Base-by-base conservation (phyloP, 2,888 invertebrate species). In the Papilio protenor region DNA sequence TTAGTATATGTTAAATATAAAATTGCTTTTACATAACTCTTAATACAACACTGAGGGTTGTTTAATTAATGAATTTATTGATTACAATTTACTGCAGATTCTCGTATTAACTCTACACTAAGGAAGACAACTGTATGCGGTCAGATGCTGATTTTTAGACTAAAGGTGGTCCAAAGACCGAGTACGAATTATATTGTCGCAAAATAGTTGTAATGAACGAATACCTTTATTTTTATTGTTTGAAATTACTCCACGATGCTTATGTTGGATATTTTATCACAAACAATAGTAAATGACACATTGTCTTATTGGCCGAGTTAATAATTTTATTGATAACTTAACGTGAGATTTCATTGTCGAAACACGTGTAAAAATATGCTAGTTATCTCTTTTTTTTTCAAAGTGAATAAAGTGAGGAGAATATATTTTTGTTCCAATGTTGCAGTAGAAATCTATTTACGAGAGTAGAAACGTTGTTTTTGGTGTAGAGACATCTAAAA, bases 221-320 rank as follows among this genome's bases (percentile, higher is more conserved):
- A n/a, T 40, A 55, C 52, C 75, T 52, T 75, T 66, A 75, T 33
- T 66, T 75, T 75, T 66, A 75, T 66, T 75, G 66, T 75, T 66
- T 45, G 21, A 33, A 11, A 33, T 74, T 61, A 14, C 27, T 16
- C 40, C 18, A 40, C 1, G 33, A 64, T 6, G 64, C 18, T 40
- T 23, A 40, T 64, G 33, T 64, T 64, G 18, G 18, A 64, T 16
- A 64, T 16, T 66, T 6, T 40, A 66, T 40, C 10, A 40, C 40
- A 66, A 40, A 66, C 66, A 64, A 64, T 40, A 33, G 40, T 57
- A n/a, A 18, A 57, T 8, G 55, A 27, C n/a, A 57, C 55, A 55
- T 73, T 73, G 33, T 55, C 21, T 33, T 57, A 57, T 5, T 40
- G 40, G 16, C n/a, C 8, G 11, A 33, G 64, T 16, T 64, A 64